phyloP scores from a whole-genome alignment of 2,888 invertebrate genomes.

The Celastrina argiolus region DNA sequence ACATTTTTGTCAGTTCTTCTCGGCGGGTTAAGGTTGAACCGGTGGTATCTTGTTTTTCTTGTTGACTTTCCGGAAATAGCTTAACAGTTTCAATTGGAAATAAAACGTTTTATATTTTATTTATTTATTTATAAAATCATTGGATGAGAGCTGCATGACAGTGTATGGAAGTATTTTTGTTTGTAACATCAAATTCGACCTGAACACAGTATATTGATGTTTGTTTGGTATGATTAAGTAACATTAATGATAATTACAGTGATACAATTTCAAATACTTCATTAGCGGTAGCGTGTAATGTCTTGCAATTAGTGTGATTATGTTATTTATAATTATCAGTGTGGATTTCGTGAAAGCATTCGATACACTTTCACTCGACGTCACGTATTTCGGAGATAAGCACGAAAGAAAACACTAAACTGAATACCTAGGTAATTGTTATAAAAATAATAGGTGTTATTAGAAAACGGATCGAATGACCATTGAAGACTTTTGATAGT shows the following conservation, averaged over 20 bases:
- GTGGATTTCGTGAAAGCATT: slow-evolving; percentile 16
- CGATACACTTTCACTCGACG: slow-evolving; percentile 10
- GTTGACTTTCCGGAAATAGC: too few species aligned
- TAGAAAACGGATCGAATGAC: background rate
- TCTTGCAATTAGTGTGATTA: slow-evolving; percentile 12
- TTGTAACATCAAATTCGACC: background rate
- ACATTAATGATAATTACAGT: background rate
- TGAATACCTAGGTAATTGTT: background rate
- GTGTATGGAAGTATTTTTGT: too few species aligned
- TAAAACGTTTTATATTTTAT: too few species aligned
- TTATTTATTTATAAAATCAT: too few species aligned
- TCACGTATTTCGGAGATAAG: slow-evolving; percentile 18
- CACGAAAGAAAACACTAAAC: background rate
- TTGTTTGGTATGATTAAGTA: background rate
- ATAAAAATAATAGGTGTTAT: background rate
- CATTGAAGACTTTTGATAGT: background rate
- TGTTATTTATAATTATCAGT: slow-evolving; percentile 16
- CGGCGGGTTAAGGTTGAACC: too few species aligned
- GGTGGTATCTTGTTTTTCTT: too few species aligned
- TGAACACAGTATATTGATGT: background rate
- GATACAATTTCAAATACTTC: slow-evolving; percentile 13
- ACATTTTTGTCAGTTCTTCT: too few species aligned
- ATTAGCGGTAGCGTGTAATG: slow-evolving; percentile 3
- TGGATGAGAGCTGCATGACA: too few species aligned
- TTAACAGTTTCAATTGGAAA: too few species aligned